These are phyloP conservation scores for Dendrocincla tyrannina DNA, from an alignment of 2,797 vertebrate genomes.

Conservation along the genomic window DNA sequence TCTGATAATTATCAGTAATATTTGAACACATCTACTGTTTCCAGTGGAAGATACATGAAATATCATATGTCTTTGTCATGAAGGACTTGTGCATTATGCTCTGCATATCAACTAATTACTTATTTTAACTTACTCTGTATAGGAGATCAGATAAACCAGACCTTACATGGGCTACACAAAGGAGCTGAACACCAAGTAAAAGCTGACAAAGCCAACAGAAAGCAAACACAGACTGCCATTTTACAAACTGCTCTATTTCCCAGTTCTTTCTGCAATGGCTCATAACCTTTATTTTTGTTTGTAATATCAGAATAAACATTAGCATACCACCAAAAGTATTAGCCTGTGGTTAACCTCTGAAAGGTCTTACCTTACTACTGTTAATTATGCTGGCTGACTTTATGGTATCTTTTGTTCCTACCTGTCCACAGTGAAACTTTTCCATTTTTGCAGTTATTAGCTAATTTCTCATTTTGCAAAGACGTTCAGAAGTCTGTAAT, in stretches of 20 bases:
- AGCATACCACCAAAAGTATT: background rate
- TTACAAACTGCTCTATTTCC: background rate
- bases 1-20: background rate
- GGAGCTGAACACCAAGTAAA: background rate
- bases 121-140: background rate
- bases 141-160: background rate
- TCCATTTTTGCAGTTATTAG: slow-evolving; percentile 42
- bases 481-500: slow-evolving; percentile 60
- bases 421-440: slow-evolving; percentile 51
- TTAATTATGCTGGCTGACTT: slow-evolving; percentile 36
- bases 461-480: slow-evolving; percentile 61
- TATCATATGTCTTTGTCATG: background rate
- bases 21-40: background rate
- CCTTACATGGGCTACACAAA: background rate
- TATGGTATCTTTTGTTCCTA: slow-evolving; percentile 38
- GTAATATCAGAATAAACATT: background rate
- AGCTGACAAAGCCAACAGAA: background rate
- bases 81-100: background rate
- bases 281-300: background rate
- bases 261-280: background rate
- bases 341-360: background rate
- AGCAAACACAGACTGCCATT: background rate
- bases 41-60: background rate
- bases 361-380: slow-evolving; percentile 58
- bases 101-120: background rate